Percentiles rank a stretch among this genome's conserved stretches.
Evolutionary conservation across 2,888 invertebrate genomes (phyloP).

Genomic region (Thecophora atra): DNA sequence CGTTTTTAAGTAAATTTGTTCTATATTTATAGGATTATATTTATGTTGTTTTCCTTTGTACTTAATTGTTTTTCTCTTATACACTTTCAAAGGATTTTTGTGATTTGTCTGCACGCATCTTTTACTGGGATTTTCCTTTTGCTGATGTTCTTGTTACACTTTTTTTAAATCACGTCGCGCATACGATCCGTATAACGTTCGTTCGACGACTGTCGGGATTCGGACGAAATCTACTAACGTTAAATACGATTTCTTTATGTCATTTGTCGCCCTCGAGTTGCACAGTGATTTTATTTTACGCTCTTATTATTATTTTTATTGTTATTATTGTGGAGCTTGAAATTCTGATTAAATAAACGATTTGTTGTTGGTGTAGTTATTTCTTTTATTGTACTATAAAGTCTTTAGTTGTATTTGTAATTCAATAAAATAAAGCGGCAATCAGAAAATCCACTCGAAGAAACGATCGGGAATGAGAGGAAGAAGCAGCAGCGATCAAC

Average conservation of each 20-base stretch:
- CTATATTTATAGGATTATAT: no score
- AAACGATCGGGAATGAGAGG: neutral
- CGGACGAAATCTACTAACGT: slow-evolving; percentile 50
- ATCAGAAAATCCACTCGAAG: slow-evolving; percentile 12
- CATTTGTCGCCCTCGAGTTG: slow-evolving; percentile 36
- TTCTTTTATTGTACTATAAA: neutral
- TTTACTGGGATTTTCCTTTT: no score
- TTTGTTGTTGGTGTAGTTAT: slow-evolving; percentile 7
- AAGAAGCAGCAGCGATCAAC: slow-evolving; percentile 1
- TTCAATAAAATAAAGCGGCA: neutral
- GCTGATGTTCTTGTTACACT: no score
- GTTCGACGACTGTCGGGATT: slow-evolving; percentile 55
- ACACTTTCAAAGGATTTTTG: no score
- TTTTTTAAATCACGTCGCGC: slow-evolving; percentile 28
- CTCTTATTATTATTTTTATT: no score
- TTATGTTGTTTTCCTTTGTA: neutral
- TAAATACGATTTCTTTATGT: slow-evolving; percentile 51
- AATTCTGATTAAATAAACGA: slow-evolving; percentile 29
- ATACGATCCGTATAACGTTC: slow-evolving; percentile 54
- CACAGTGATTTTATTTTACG: slow-evolving; percentile 38
- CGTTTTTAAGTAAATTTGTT: no score
- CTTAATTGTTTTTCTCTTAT: no score
- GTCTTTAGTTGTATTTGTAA: slow-evolving; percentile 22
- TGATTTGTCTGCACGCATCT: no score
- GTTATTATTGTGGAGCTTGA: slow-evolving; percentile 35